phyloP scores from a whole-genome alignment of 2,113 vertebrate genomes.

The Gallinago undulata region DNA sequence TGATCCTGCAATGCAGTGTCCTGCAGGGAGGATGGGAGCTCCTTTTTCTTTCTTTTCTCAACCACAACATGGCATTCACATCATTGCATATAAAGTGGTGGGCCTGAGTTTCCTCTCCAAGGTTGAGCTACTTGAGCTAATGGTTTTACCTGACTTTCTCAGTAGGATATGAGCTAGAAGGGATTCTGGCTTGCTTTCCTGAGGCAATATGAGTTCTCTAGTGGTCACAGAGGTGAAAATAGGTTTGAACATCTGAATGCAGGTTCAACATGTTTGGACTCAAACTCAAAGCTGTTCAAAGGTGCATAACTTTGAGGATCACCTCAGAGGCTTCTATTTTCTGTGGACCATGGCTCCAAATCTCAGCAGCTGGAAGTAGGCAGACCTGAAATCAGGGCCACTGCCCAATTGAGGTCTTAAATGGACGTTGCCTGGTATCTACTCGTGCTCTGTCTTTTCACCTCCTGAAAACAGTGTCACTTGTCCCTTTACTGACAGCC shows the following conservation, averaged over 20 bases:
- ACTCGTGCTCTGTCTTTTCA: background rate
- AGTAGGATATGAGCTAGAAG: background rate
- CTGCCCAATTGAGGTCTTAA: background rate
- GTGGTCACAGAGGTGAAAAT: background rate
- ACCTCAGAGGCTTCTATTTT: background rate
- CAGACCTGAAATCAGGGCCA: background rate
- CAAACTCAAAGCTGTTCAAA: background rate
- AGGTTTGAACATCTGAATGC: background rate
- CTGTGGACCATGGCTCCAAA: background rate
- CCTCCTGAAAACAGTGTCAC: background rate
- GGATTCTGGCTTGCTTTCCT: background rate
- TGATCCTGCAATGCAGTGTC: background rate
- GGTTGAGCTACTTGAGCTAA: background rate
- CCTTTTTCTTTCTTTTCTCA: background rate
- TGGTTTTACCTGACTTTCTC: background rate
- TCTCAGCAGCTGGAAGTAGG: background rate
- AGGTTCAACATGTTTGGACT: background rate
- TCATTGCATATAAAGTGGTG: background rate
- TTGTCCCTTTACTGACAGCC: background rate
- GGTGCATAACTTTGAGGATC: background rate
- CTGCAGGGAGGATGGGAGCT: background rate
- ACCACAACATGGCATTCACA: background rate
- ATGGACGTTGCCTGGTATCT: too few species aligned
- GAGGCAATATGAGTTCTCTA: background rate
- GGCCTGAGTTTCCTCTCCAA: background rate